Conservation (phyloP, 2,797 vertebrate genomes). For the Microtus obscurus region DNA sequence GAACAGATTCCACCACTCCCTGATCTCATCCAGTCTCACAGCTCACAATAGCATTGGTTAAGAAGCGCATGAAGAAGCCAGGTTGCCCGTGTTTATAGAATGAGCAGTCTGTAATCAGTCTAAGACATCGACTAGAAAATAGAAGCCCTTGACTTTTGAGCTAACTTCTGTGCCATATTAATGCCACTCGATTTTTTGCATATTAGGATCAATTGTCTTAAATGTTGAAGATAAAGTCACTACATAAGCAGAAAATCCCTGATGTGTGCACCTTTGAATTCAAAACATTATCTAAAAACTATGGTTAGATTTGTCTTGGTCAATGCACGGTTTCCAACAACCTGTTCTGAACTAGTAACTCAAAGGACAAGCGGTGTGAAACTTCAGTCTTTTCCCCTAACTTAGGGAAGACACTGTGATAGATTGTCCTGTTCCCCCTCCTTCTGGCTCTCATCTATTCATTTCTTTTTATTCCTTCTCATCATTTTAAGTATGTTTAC, state of each 20-base stretch:
- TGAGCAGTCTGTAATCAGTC: neutral
- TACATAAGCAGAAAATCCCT: neutral
- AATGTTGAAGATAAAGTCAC: neutral
- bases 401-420: neutral
- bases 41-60: neutral
- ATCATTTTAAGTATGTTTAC: neutral
- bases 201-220: neutral
- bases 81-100: neutral
- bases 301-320: neutral
- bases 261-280: neutral
- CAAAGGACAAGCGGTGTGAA: neutral
- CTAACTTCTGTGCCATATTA: neutral
- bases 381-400: neutral
- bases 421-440: neutral
- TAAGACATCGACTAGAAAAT: neutral
- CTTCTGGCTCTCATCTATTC: neutral
- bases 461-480: neutral
- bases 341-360: neutral
- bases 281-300: neutral
- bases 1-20: neutral
- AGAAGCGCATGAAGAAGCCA: neutral
- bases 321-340: neutral
- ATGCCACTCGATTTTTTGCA: neutral
- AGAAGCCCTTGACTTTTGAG: neutral
- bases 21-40: neutral